A percentile compares a stretch with the other conserved stretches of the same genome.
phyloP scores from a whole-genome alignment of 2,888 invertebrate genomes.

The Limenitis arthemis region DNA sequence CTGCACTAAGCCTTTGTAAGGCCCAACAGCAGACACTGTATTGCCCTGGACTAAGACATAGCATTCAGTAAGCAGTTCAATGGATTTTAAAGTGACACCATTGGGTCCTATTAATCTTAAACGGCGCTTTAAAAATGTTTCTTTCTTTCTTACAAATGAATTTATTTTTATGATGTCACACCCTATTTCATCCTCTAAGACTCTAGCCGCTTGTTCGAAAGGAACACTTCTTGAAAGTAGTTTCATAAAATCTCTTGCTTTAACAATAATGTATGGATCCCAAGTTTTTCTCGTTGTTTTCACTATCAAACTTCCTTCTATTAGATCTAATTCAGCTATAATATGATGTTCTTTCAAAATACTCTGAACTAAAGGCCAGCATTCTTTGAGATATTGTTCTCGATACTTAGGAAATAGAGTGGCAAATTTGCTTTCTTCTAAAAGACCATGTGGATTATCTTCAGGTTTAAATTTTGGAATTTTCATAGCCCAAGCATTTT shows the following conservation, averaged over 20 bases:
- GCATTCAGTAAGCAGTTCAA: conserved; percentile 96
- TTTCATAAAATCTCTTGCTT: conserved; percentile 96
- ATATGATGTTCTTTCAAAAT: conserved; percentile 83
- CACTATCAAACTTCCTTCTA: conserved; percentile 96
- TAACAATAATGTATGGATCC: conserved; percentile 98
- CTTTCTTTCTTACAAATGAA: conserved; percentile 89
- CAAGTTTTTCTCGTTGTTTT: conserved; percentile 96
- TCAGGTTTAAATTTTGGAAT: conserved; percentile 89
- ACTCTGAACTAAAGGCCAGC: conserved; percentile 96
- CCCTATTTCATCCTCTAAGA: conserved; percentile 90
- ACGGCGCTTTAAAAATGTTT: conserved; percentile 94
- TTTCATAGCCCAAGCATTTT: conserved; percentile 90
- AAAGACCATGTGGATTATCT: conserved; percentile 90
- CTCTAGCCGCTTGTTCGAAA: conserved; percentile 92
- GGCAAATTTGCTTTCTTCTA: conserved; percentile 97
- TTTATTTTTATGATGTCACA: conserved; percentile 98
- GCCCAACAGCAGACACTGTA: conserved; percentile 97
- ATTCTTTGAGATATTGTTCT: conserved; percentile 94
- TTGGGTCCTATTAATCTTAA: conserved; percentile 97
- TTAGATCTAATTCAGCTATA: conserved; percentile 90
- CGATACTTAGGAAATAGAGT: conserved; percentile 97
- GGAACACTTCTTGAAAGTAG: conserved; percentile 96
- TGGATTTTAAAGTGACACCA: conserved; percentile 97
- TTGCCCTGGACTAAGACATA: conserved; percentile 98
- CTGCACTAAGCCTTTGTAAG: conserved; percentile 90